Conservation (phyloP, 2,888 invertebrate genomes). For the Papilio protenor region DNA sequence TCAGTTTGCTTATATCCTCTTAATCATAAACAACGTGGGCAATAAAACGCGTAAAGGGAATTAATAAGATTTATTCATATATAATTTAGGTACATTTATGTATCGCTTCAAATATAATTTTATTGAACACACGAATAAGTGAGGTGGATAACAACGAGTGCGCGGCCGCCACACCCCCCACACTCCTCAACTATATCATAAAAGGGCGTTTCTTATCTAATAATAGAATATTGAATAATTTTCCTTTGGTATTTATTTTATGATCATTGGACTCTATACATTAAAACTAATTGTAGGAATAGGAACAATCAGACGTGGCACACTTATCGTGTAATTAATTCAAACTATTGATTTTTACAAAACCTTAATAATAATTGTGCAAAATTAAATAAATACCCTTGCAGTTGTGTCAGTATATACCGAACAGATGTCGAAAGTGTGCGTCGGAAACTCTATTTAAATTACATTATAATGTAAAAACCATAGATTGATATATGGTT, state of each 20-base stretch:
- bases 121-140: constrained; percentile 44
- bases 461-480: constrained; percentile 10
- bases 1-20: neutral
- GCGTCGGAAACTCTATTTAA: neutral
- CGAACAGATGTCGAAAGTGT: neutral
- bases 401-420: neutral
- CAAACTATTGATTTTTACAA: constrained; percentile 10
- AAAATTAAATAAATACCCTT: constrained; percentile 4
- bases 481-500: neutral
- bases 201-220: constrained; percentile 6
- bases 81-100: constrained; percentile 55
- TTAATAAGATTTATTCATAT: constrained; percentile 58
- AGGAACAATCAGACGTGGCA: constrained; percentile 17
- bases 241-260: constrained; percentile 10
- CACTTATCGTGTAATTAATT: constrained; percentile 10
- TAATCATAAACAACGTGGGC: neutral
- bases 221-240: constrained; percentile 16
- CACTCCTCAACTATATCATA: neutral
- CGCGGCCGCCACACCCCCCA: neutral
- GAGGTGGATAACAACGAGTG: constrained; percentile 35
- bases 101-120: constrained; percentile 50
- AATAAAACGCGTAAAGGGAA: constrained; percentile 44
- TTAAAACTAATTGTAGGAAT: constrained; percentile 29
- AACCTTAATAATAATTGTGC: neutral
- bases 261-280: neutral